These are phyloP conservation scores for Scatophagus argus DNA, from an alignment of 2,113 vertebrate species.

Conservation along the genomic window DNA sequence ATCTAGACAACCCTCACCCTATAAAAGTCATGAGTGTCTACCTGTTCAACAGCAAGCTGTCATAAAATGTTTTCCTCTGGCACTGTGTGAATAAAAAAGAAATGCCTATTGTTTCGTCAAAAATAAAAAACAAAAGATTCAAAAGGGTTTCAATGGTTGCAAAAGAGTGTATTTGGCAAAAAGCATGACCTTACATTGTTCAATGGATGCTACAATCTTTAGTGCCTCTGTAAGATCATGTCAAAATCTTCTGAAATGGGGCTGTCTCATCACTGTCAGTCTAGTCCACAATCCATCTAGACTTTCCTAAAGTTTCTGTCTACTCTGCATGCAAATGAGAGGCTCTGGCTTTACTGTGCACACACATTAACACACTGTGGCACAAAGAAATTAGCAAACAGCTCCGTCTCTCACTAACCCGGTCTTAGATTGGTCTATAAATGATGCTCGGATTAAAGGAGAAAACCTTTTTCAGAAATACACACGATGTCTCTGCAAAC, in stretches of 20 bases:
- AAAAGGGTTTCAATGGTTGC: not conserved
- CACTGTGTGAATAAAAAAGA: not conserved
- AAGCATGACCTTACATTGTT: conserved; percentile 15
- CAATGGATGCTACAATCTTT: conserved; percentile 18
- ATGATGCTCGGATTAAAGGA: conserved; percentile 25
- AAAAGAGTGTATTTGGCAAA: too few relatives aligned
- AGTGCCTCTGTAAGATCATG: conserved; percentile 21
- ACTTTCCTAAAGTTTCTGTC: conserved; percentile 30
- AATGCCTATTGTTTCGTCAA: not conserved
- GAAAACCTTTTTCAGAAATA: conserved; percentile 26
- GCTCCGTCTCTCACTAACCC: conserved; percentile 7
- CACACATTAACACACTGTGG: conserved; percentile 30
- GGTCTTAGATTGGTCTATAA: conserved; percentile 22
- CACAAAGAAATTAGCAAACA: conserved; percentile 26
- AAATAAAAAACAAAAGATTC: conserved; percentile 13
- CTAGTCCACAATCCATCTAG: conserved; percentile 29
- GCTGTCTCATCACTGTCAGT: conserved; percentile 50
- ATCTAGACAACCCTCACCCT: conserved; percentile 1
- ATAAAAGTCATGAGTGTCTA: conserved; percentile 11
- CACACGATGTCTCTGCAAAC: not conserved
- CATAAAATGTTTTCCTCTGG: not conserved
- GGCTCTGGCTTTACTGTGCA: conserved; percentile 26
- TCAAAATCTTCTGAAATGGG: conserved; percentile 46
- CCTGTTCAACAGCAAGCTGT: conserved; percentile 5
- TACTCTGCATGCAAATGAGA: conserved; percentile 53